Conservation (phyloP, 2,113 vertebrate genomes). For the Archocentrus centrarchus region DNA sequence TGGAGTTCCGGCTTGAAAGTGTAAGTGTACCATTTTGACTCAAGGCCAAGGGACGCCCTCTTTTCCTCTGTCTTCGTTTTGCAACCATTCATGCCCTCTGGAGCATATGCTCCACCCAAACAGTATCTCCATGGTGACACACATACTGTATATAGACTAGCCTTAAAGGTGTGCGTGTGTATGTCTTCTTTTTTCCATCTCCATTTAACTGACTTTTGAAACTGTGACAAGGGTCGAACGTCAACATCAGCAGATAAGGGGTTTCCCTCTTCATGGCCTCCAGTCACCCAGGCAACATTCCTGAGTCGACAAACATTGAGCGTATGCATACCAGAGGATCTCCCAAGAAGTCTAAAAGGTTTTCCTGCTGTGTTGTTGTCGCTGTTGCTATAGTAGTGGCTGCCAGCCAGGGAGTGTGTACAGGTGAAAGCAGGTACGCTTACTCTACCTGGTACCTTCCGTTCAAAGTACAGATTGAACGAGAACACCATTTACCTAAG, state of each 20-base stretch:
- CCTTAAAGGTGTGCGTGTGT: conserved; percentile 54
- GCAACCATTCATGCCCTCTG: conserved; percentile 63
- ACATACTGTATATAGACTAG: conserved; percentile 58
- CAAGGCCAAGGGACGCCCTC: conserved; percentile 64
- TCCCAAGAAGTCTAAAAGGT: conserved; percentile 71
- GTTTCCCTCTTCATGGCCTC: conserved; percentile 75
- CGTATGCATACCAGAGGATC: conserved; percentile 73
- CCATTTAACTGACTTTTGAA: conserved; percentile 63
- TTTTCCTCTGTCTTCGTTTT: conserved; percentile 55
- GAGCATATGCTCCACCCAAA: conserved; percentile 72
- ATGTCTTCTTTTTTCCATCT: conserved; percentile 31
- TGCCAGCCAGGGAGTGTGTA: conserved; percentile 41
- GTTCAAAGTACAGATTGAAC: conserved; percentile 23
- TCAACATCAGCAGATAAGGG: conserved; percentile 76
- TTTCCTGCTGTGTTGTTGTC: conserved; percentile 78
- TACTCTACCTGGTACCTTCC: conserved; percentile 14
- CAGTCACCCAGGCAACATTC: conserved; percentile 79
- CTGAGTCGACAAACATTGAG: conserved; percentile 81
- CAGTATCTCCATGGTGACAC: conserved; percentile 75
- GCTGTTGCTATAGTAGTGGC: conserved; percentile 78
- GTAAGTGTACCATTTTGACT: conserved; percentile 63
- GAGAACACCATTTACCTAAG: background rate
- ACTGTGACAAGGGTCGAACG: conserved; percentile 68
- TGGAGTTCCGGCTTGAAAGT: conserved; percentile 56
- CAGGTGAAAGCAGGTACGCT: conserved; percentile 63